phyloP scores from a whole-genome alignment of 2,113 vertebrate genomes.

The Phocoena phocoena region DNA sequence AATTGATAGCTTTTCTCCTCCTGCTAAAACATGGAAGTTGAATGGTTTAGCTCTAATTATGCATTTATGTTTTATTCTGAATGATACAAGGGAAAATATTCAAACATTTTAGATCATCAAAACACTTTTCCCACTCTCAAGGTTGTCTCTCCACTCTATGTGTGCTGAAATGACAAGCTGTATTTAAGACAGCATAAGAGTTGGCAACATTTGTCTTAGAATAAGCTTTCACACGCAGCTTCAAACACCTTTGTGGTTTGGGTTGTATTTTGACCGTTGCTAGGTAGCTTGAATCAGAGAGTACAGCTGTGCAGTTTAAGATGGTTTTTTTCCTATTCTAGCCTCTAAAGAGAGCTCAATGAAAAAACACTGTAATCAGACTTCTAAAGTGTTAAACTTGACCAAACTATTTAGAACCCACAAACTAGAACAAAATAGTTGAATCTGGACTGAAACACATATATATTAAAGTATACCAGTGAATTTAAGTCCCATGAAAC shows the following conservation, averaged over 20 bases:
- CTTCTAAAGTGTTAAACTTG: constrained; percentile 28
- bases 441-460: neutral
- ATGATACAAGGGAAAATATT: neutral
- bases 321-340: constrained; percentile 25
- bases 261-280: constrained; percentile 77
- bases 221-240: constrained; percentile 29
- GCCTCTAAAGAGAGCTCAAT: constrained; percentile 38
- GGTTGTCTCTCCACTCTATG: neutral
- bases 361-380: constrained; percentile 28
- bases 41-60: neutral
- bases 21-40: neutral
- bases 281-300: constrained; percentile 67
- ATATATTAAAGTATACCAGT: neutral
- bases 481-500: neutral
- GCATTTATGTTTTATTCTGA: neutral
- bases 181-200: neutral
- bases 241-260: constrained; percentile 77
- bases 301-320: constrained; percentile 66
- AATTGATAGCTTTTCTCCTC: neutral
- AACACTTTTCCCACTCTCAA: neutral
- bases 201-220: constrained; percentile 25
- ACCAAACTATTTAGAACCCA: neutral
- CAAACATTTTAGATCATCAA: neutral
- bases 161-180: constrained; percentile 14
- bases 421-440: neutral